These are phyloP conservation scores for Anhinga rufa DNA, from an alignment of 2,113 vertebrate genomes.

Conservation along the genomic window DNA sequence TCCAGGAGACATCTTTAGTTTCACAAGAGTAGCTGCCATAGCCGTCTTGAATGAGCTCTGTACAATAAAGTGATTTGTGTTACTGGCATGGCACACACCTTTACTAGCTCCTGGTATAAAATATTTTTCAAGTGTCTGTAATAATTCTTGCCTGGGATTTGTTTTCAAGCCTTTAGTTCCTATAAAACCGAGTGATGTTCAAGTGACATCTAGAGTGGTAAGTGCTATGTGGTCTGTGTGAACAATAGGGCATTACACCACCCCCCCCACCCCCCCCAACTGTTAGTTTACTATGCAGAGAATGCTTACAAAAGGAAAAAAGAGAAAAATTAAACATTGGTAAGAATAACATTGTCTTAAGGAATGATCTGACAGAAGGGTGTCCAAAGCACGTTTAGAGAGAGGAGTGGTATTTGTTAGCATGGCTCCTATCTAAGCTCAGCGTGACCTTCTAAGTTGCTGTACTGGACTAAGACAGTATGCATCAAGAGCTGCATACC, in stretches of 20 bases:
- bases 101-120: not conserved
- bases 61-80: not conserved
- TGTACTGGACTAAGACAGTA: not conserved
- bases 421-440: not conserved
- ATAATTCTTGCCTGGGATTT: not conserved
- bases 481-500: not conserved
- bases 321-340: not conserved
- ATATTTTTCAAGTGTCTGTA: not conserved
- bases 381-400: not conserved
- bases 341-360: not conserved
- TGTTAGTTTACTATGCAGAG: not conserved
- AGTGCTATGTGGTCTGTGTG: not conserved
- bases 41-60: not conserved
- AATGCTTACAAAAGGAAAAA: not conserved
- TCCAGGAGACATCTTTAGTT: constrained; percentile 44
- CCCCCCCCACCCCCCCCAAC: not conserved
- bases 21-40: not conserved
- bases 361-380: not conserved
- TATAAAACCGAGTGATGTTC: not conserved
- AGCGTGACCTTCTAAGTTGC: not conserved
- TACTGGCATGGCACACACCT: not conserved
- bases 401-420: not conserved
- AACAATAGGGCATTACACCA: not conserved
- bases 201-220: not conserved
- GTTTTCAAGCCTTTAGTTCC: not conserved